phyloP scores from a whole-genome alignment of 1,140 invertebrate species.

The Augochlora pura region DNA sequence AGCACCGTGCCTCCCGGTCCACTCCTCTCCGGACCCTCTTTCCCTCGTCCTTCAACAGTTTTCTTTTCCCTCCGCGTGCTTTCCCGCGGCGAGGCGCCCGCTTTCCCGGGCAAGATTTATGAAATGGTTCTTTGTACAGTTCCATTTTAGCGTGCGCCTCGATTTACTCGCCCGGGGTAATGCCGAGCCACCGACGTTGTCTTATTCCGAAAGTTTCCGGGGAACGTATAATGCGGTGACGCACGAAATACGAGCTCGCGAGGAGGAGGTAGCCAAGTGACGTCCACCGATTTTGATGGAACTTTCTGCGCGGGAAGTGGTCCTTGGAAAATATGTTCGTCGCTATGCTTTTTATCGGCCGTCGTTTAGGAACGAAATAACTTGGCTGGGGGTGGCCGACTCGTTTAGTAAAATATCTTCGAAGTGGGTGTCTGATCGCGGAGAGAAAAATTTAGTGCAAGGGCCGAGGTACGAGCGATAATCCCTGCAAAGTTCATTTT shows the following conservation, averaged over 20 bases:
- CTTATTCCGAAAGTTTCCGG: slow-evolving; percentile 70
- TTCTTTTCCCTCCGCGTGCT: slow-evolving; percentile 67
- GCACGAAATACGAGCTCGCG: slow-evolving; percentile 8
- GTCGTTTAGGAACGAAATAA: too few species aligned
- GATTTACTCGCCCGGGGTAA: slow-evolving; percentile 60
- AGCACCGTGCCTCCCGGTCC: slow-evolving; percentile 31
- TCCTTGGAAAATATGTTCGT: too few species aligned
- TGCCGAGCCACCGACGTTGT: slow-evolving; percentile 61
- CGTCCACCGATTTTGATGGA: too few species aligned
- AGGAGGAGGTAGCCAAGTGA: too few species aligned
- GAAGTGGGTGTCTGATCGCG: too few species aligned
- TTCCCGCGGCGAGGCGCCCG: slow-evolving; percentile 54
- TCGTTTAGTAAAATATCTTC: too few species aligned
- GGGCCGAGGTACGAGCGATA: too few species aligned
- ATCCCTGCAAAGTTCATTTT: too few species aligned
- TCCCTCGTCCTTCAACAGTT: slow-evolving; percentile 75
- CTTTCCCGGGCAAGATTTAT: slow-evolving; percentile 75
- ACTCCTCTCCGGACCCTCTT: slow-evolving; percentile 27
- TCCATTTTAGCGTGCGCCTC: slow-evolving; percentile 73
- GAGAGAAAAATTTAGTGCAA: too few species aligned
- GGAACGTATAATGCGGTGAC: slow-evolving; percentile 32
- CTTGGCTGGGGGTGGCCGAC: too few species aligned
- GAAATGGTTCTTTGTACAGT: slow-evolving; percentile 76
- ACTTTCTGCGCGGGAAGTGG: too few species aligned
- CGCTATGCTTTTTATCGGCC: too few species aligned